Evolutionary conservation across 1,140 invertebrate species (phyloP), one percentile per base, ranked within the genome.

Genomic region (Hypothenemus hampei): DNA sequence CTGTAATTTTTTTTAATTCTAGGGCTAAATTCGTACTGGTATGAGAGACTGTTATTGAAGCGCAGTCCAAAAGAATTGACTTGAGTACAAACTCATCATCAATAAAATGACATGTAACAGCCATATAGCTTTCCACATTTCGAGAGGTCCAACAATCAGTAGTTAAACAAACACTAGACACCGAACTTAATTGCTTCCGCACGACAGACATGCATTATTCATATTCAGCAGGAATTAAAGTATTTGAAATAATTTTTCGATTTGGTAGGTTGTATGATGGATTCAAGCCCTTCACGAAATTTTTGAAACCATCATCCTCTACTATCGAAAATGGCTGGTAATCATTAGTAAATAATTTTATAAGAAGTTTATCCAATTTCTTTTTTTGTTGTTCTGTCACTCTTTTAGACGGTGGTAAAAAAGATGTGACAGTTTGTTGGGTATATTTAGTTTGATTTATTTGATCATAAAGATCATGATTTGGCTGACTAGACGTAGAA

Each of bases 261-360:
- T 44, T 52, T 6, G 57, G 64, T 18, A 65, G 45, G 4, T 58
- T 33, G 29, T 63, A 67, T 22, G 22, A 50, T 3, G 61, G 58
- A 52, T 66, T 65, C 49, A 63, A 58, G 29, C 39, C 36, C 29
- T 51, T 11, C 4, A 59, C 50, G 47, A 63, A 63, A 4, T 19
- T 20, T 36, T 46, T 44, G 31, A 64, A 64, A 4, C 54, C 58
- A 13, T 40, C 8, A 26, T 61, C 61, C 46, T 63, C 55, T 8
- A 68, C 61, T 24, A 66, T 49, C 13, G 54, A 57, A 51, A 66
- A 66, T 29, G 61, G 58, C 47, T 67, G 60, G 47, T 48, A 66
- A 43, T 65, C 62, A 10, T 43, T 20, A 16, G 40, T 64, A 29
- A 67, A 58, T 23, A 10, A 36, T 36, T 36, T 36, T 36, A 15